phyloP scores from a whole-genome alignment of 2,797 vertebrate genomes.

The Sebastiscus tertius region DNA sequence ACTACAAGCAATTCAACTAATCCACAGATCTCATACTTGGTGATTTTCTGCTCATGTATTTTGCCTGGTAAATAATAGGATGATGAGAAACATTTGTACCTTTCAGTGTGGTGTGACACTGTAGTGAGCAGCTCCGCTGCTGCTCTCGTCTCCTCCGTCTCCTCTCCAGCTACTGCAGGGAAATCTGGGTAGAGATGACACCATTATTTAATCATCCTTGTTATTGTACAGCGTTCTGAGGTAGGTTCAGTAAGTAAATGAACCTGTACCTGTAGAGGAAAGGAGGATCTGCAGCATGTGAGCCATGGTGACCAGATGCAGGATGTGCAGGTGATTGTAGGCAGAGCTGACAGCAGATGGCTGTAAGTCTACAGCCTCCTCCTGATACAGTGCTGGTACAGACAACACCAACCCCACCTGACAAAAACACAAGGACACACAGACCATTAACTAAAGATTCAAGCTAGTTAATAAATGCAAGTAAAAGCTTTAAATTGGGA shows the following conservation, averaged over 20 bases:
- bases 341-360: conserved; percentile 92
- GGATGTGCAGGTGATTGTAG: conserved; percentile 94
- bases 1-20: not conserved
- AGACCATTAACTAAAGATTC: not conserved
- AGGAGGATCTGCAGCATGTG: conserved; percentile 93
- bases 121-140: conserved; percentile 75
- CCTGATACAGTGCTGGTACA: conserved; percentile 94
- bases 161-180: conserved; percentile 68
- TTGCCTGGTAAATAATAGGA: not conserved
- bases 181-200: conserved; percentile 65
- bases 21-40: not conserved
- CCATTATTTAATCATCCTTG: not conserved
- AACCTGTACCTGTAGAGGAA: conserved; percentile 72
- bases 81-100: conserved; percentile 59
- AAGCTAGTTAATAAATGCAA: not conserved
- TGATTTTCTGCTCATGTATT: not conserved
- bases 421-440: not conserved
- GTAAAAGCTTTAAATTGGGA: not conserved
- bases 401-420: conserved; percentile 94
- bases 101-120: conserved; percentile 75
- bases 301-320: conserved; percentile 94
- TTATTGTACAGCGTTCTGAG: not conserved
- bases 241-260: not conserved
- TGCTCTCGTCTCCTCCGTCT: conserved; percentile 76
- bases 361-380: conserved; percentile 90